Base-by-base conservation (phyloP, 2,888 invertebrate genomes). In the Mesoligia furuncula region DNA sequence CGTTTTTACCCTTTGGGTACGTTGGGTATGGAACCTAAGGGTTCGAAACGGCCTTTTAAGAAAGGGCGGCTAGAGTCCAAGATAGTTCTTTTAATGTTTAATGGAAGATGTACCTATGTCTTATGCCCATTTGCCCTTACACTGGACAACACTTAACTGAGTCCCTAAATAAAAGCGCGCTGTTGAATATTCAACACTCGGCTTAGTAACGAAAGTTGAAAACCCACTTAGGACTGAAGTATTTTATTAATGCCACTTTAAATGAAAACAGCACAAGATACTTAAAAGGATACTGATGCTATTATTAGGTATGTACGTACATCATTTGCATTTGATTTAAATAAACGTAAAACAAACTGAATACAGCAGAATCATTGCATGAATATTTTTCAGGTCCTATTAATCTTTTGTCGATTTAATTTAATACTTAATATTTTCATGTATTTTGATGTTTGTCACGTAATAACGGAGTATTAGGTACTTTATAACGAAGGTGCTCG, bases 341-440 rank as follows among this genome's bases (percentile, higher is more conserved):
- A 65, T 79, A 74, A 24, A 77, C 66, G 9, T 73, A 71, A 48
- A 64, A 48, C 54, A 59, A 69, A 61, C 72, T 69, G 64, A 68
- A 80, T 73, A 82, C 59, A 59, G 31, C 59, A 59, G 31, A 86
- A 45, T 13, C 36, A 45, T 64, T 67, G 5, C 1, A 39, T 70
- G 59, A 66, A 42, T 74, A 31, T 7, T 54, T 54, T 68, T 68
- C 36, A 76, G 13, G 39, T 24, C 24, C 48, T 59, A 6, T 36
- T 36, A 76, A 84, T 87, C 77, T 78, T 78, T 39, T 36, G 57
- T 36, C 73, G 69, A 79, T 65, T 66, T 36, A 51, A 24, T 54
- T 9, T 57, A 66, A 51, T 36, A n/a, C 1, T n/a, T 13, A 66
- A 61, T 27, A 66, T 57, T 77, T 76, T 65, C 51, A 31, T 59